Conservation (phyloP, 2,113 vertebrate genomes). For the Willisornis vidua region DNA sequence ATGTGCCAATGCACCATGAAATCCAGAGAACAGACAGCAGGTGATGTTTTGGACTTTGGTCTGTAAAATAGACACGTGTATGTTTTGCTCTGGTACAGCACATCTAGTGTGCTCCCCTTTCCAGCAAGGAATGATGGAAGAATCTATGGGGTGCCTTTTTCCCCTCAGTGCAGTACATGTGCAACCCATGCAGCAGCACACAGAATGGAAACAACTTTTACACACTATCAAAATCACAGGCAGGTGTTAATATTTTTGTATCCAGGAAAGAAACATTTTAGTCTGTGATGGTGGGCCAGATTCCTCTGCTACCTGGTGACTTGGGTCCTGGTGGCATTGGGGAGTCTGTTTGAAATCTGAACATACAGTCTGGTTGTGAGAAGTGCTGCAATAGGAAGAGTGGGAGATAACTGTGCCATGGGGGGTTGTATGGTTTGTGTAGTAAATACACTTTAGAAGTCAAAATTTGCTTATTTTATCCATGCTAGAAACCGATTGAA, state of each 20-base stretch:
- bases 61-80: accelerated
- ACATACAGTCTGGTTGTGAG: accelerated
- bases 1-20: neutral
- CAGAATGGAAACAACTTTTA: neutral
- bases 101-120: accelerated
- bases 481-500: neutral
- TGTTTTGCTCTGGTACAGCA: neutral
- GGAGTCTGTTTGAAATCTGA: neutral
- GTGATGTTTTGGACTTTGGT: neutral
- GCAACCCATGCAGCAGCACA: accelerated
- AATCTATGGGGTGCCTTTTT: too few species aligned
- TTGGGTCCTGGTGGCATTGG: neutral
- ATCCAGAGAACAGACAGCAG: neutral
- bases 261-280: neutral
- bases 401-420: neutral
- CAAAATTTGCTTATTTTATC: neutral
- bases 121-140: neutral
- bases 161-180: neutral
- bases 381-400: neutral
- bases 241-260: neutral
- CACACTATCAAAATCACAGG: neutral
- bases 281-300: neutral
- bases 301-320: neutral
- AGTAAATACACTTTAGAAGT: neutral
- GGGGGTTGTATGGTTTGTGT: neutral